Base-by-base conservation (phyloP, 2,888 invertebrate species). In the Clivina fossor region DNA sequence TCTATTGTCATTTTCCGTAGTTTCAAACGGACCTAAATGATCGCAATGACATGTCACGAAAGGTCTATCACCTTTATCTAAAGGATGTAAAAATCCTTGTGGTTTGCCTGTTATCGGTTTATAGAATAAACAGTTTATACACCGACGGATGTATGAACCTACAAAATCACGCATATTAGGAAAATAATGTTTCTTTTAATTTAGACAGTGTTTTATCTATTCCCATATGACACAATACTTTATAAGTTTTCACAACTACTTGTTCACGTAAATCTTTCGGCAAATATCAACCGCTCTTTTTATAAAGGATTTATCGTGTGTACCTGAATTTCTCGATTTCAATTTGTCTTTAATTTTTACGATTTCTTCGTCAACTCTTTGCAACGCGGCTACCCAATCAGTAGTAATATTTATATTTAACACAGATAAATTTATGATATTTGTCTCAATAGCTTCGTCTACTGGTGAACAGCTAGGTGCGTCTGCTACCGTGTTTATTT, bases 51-150 rank as follows among this genome's bases (percentile, higher is more conserved):
- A 8, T 13, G 37, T 13, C 18, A 11, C 37, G 18, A 35, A 35
- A 13, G 37, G 37, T 8, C 2, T 11, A 11, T 35, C 13, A 4
- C 37, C 37, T 35, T 35, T 35, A 13, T 35, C 37, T 35, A 35
- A 35, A 13, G 37, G 37, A 35, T 35, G 37, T 11, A 35, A 13
- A 9, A 11, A 35, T 13, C 37, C 37, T 11, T 15, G 37, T 13
- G 8, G 37, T 35, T 35, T 8, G 15, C 37, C 37, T 35, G n/a
- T 13, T 13, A 13, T 8, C 18, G 15, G 4, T 35, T 35, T 35
- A 13, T 35, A 35, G 18, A 4, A 35, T 35, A 35, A 35, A 35
- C 37, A 35, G 9, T 35, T 35, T 35, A 35, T 35, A 13, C 37
- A 35, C 5, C 37, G 3, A 13, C 18, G 8, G 3, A 35, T 13